phyloP scores from a whole-genome alignment of 2,113 vertebrate species.

The Nesoenas mayeri region DNA sequence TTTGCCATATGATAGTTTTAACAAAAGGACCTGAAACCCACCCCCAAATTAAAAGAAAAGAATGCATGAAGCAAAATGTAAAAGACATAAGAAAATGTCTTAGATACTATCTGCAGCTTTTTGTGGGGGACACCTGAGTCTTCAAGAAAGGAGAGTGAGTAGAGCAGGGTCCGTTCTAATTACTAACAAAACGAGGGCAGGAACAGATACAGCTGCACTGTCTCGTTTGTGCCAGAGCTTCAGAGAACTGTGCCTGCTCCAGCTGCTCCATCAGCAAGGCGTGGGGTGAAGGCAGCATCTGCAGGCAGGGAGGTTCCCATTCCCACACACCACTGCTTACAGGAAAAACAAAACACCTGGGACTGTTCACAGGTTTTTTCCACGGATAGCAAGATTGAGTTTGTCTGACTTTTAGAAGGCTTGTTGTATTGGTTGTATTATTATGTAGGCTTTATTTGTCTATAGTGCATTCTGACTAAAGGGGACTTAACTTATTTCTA shows the following conservation, averaged over 20 bases:
- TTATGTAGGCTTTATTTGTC: neutral
- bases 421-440: neutral
- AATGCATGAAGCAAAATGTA: neutral
- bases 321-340: neutral
- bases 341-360: neutral
- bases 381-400: neutral
- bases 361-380: neutral
- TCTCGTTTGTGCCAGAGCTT: neutral
- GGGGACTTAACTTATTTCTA: neutral
- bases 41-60: neutral
- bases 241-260: neutral
- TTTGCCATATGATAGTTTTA: neutral
- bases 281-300: neutral
- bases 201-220: neutral
- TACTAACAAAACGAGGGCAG: neutral
- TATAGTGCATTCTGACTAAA: neutral
- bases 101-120: neutral
- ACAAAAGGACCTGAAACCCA: neutral
- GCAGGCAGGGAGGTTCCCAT: neutral
- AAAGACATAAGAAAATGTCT: neutral
- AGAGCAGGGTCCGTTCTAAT: rapidly evolving
- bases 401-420: neutral
- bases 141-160: neutral
- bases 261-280: neutral
- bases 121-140: rapidly evolving